phyloP scores from a whole-genome alignment of 2,888 invertebrate species.

The Calameuta filiformis region DNA sequence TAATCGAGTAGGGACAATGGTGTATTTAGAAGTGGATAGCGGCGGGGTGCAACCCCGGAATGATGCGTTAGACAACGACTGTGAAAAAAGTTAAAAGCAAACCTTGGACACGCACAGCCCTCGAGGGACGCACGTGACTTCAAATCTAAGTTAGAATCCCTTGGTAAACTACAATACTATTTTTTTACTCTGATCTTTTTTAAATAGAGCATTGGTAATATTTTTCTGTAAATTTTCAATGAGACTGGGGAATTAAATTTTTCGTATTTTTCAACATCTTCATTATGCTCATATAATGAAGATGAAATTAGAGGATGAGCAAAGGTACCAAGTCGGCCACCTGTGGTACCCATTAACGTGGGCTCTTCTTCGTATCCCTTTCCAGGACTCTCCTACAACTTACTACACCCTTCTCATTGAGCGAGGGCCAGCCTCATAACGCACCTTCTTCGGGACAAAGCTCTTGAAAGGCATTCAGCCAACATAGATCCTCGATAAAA shows the following conservation, averaged over 20 bases:
- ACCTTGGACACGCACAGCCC: conserved; percentile 32
- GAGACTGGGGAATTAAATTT: not conserved
- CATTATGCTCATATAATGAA: conserved; percentile 39
- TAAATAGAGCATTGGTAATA: not conserved
- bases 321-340: conserved; percentile 54
- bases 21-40: conserved; percentile 35
- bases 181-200: not conserved
- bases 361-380: conserved; percentile 11
- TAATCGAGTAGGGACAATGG: conserved; percentile 53
- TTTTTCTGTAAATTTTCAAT: not conserved
- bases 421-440: conserved; percentile 32
- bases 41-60: conserved; percentile 51
- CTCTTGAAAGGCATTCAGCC: conserved; percentile 53
- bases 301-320: conserved; percentile 58
- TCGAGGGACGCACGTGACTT: conserved; percentile 61
- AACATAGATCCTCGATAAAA: conserved; percentile 62
- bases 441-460: conserved; percentile 45
- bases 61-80: conserved; percentile 31
- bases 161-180: not conserved
- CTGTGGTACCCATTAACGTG: conserved; percentile 39
- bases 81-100: conserved; percentile 44
- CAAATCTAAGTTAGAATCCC: conserved; percentile 33
- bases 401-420: conserved; percentile 12
- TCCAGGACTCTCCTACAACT: conserved; percentile 15
- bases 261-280: not conserved